Evolutionary conservation across 2,797 vertebrate genomes (phyloP).

Genomic region (Gallinago nigripennis): DNA sequence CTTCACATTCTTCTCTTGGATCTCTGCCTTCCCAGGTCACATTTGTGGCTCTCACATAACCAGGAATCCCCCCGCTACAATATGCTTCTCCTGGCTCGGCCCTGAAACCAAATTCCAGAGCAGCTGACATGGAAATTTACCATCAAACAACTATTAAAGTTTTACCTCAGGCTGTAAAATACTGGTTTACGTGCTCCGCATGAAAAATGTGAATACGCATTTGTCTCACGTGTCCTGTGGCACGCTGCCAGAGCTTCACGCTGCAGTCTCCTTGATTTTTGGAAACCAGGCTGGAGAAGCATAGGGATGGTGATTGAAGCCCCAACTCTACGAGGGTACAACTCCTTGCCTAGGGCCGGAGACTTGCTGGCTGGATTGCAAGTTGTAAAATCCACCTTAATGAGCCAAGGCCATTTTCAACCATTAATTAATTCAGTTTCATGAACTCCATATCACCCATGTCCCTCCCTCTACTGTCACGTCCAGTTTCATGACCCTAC

Average conservation of each 20-base stretch:
- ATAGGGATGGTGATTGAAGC: not conserved
- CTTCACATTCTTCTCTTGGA: slow-evolving; percentile 45
- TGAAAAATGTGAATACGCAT: not conserved
- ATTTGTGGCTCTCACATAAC: slow-evolving; percentile 70
- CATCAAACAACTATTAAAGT: slow-evolving; percentile 55
- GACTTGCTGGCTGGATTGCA: not conserved
- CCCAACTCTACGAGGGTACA: not conserved
- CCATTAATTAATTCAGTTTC: rapidly evolving
- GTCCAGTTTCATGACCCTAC: not conserved
- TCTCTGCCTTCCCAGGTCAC: slow-evolving; percentile 54
- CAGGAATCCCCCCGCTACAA: slow-evolving; percentile 68
- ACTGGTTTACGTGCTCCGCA: not conserved
- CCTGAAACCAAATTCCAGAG: slow-evolving; percentile 59
- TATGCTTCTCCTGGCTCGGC: slow-evolving; percentile 62
- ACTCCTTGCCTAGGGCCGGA: not conserved
- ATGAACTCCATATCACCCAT: not conserved
- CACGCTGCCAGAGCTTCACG: not conserved
- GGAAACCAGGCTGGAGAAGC: not conserved
- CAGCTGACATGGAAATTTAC: slow-evolving; percentile 69
- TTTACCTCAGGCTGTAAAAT: slow-evolving; percentile 53
- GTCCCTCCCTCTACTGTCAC: not conserved
- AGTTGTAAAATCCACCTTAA: not conserved
- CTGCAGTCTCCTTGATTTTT: not conserved
- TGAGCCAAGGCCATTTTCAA: not conserved
- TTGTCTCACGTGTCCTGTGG: not conserved